These are phyloP conservation scores for Clupea harengus DNA, from an alignment of 2,113 vertebrate species.

Conservation along the genomic window DNA sequence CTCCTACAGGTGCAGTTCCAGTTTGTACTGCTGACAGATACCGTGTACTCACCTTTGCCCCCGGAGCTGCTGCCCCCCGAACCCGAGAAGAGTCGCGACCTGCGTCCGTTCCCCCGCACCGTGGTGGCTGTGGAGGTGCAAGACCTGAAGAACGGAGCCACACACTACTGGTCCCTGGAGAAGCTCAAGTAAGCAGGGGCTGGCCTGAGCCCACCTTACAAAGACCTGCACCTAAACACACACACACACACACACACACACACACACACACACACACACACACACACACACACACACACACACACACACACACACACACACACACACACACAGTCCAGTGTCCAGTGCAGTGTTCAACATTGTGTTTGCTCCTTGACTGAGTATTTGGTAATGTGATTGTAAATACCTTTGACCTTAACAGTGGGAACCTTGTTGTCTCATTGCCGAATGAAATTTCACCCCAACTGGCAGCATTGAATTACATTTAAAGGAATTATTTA, in stretches of 20 bases:
- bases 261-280: background rate
- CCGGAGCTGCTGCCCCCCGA: constrained; percentile 86
- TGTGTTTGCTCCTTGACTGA: background rate
- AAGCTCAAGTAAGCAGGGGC: constrained; percentile 85
- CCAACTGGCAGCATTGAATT: background rate
- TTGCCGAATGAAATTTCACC: background rate
- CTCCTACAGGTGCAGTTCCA: constrained; percentile 90
- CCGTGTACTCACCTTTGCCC: constrained; percentile 89
- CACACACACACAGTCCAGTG: background rate
- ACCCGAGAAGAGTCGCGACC: constrained; percentile 73
- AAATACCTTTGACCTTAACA: background rate
- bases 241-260: background rate
- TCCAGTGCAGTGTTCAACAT: background rate
- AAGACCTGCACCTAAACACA: background rate
- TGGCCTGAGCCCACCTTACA: background rate
- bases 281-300: background rate
- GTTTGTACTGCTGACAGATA: constrained; percentile 94
- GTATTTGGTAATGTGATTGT: background rate
- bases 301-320: background rate
- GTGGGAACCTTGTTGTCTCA: background rate
- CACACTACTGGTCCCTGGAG: constrained; percentile 95
- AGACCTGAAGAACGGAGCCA: constrained; percentile 95
- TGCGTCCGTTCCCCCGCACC: constrained; percentile 85
- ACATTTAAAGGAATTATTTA: background rate
- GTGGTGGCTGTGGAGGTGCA: constrained; percentile 96